These are phyloP conservation scores for Acronicta alni DNA, from an alignment of 2,888 invertebrate genomes.

Conservation along the genomic window DNA sequence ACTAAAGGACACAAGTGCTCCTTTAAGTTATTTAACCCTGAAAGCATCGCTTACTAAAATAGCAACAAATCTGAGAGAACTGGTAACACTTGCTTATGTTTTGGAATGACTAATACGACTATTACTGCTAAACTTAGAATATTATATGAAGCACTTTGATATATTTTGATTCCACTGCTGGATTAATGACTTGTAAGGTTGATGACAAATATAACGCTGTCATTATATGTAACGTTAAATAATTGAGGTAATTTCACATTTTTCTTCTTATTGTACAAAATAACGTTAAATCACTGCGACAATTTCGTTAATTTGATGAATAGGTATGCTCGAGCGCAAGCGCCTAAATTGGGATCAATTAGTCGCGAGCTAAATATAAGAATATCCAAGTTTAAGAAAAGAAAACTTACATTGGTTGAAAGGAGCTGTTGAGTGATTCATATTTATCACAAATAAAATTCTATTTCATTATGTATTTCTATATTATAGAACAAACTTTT, in stretches of 20 bases:
- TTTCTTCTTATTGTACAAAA: conserved; percentile 12
- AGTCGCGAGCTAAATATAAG: conserved; percentile 69
- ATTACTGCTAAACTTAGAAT: conserved; percentile 59
- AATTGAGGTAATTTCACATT: conserved; percentile 23
- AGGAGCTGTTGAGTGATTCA: conserved; percentile 67
- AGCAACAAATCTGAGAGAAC: conserved; percentile 74
- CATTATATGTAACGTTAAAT: conserved; percentile 19
- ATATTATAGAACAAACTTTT: conserved; percentile 19
- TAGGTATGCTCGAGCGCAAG: conserved; percentile 56
- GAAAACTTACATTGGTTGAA: conserved; percentile 53
- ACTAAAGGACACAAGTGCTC: conserved; percentile 71
- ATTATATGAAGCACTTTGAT: conserved; percentile 23
- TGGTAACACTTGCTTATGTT: conserved; percentile 71
- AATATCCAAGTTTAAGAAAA: conserved; percentile 60
- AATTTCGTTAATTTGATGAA: conserved; percentile 71
- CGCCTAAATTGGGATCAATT: conserved; percentile 72
- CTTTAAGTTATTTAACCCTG: conserved; percentile 87
- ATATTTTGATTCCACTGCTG: conserved; percentile 26
- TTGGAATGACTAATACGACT: conserved; percentile 72
- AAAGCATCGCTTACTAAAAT: conserved; percentile 80
- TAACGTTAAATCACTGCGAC: conserved; percentile 58
- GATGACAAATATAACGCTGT: conserved; percentile 10
- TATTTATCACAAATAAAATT: conserved; percentile 54
- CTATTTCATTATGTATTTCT: conserved; percentile 34
- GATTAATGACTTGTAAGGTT: conserved; percentile 30